Evolutionary conservation across 2,888 invertebrate genomes (phyloP).

Genomic region (Ariolimax columbianus): DNA sequence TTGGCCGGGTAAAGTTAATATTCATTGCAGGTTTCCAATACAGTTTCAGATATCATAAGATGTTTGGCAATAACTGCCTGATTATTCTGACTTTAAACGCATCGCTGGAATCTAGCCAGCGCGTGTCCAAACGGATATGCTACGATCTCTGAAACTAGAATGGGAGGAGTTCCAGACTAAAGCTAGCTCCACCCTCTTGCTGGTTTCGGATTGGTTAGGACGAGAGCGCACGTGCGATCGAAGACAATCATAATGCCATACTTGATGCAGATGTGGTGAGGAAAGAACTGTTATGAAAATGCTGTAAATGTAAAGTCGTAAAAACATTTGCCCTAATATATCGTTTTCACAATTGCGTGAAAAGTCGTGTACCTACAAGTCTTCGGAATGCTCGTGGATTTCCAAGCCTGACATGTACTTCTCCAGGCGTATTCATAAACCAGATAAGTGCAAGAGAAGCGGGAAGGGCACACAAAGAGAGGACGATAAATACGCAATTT

Average conservation of each 20-base stretch:
- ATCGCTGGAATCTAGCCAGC: neutral
- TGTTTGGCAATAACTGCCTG: neutral
- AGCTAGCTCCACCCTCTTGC: slow-evolving; percentile 10
- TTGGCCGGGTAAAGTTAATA: neutral
- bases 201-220: slow-evolving; percentile 15
- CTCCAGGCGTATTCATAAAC: neutral
- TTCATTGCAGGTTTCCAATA: neutral
- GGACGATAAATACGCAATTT: neutral
- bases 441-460: neutral
- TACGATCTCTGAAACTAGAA: neutral
- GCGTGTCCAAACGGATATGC: neutral
- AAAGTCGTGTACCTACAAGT: neutral
- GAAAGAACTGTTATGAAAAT: slow-evolving; percentile 13
- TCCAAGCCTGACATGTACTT: neutral
- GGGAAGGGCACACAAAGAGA: neutral
- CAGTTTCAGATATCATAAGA: neutral
- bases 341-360: neutral
- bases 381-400: neutral
- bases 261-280: slow-evolving; percentile 5
- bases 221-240: slow-evolving; percentile 27
- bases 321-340: slow-evolving; percentile 22
- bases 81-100: neutral
- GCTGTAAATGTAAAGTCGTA: slow-evolving; percentile 13
- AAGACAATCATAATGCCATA: slow-evolving; percentile 20
- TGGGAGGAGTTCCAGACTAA: slow-evolving; percentile 15